These are phyloP conservation scores for Sepioteuthis lessoniana DNA, from an alignment of 2,888 invertebrate genomes.

Conservation along the genomic window DNA sequence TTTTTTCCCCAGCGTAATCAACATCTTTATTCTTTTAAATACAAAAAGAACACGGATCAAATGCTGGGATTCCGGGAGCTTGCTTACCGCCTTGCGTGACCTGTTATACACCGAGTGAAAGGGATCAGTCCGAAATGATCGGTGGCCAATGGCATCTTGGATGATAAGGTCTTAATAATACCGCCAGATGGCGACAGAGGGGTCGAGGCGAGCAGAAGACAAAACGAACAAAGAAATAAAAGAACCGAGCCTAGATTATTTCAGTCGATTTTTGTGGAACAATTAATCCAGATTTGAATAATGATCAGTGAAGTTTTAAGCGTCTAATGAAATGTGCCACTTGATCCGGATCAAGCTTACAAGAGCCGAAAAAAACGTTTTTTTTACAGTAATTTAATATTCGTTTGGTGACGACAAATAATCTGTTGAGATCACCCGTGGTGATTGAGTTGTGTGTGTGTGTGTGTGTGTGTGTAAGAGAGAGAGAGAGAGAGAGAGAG, in stretches of 20 bases:
- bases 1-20: background rate
- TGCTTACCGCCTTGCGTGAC: background rate
- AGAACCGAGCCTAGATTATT: background rate
- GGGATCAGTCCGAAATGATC: background rate
- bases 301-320: background rate
- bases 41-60: background rate
- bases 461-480: too few relatives aligned
- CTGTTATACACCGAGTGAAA: background rate
- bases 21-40: background rate
- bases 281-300: background rate
- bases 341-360: background rate
- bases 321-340: background rate
- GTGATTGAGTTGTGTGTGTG: background rate
- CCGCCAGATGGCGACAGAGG: background rate
- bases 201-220: conserved; percentile 1
- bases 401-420: background rate
- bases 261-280: background rate
- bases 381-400: background rate
- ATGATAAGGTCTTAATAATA: background rate
- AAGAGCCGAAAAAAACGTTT: background rate
- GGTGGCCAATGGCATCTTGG: background rate
- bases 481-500: too few relatives aligned
- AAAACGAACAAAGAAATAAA: background rate
- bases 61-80: background rate
- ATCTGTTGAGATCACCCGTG: background rate